Percentiles rank a stretch among this genome's conserved stretches.
These are phyloP conservation scores for Phrynosoma platyrhinos DNA, from an alignment of 2,113 vertebrate genomes.

Conservation along the genomic window DNA sequence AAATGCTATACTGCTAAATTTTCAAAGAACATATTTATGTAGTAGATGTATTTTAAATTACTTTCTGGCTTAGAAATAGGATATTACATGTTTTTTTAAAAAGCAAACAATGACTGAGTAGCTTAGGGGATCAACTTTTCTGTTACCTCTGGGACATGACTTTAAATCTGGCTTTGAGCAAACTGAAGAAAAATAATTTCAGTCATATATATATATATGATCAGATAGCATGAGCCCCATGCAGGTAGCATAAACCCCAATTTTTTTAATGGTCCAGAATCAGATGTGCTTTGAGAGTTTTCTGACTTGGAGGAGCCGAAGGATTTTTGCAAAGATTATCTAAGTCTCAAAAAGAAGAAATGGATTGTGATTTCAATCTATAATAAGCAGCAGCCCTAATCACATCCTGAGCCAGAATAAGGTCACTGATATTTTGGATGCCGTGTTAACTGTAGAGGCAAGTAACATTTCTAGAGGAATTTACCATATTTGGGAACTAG, in stretches of 20 bases:
- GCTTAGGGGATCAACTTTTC: slow-evolving; percentile 84
- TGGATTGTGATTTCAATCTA: slow-evolving; percentile 69
- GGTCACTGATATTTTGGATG: slow-evolving; percentile 45
- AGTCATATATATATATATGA: slow-evolving; percentile 74
- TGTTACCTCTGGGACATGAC: slow-evolving; percentile 82
- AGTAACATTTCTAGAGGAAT: slow-evolving; percentile 48
- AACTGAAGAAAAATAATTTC: slow-evolving; percentile 84
- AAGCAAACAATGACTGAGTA: slow-evolving; percentile 83
- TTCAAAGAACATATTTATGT: slow-evolving; percentile 69
- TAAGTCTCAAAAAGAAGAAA: slow-evolving; percentile 51
- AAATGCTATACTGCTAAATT: slow-evolving; percentile 71
- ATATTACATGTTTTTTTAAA: slow-evolving; percentile 81
- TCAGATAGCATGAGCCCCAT: slow-evolving; percentile 74
- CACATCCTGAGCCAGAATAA: slow-evolving; percentile 54
- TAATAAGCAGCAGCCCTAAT: slow-evolving; percentile 59
- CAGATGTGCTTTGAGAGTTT: slow-evolving; percentile 56
- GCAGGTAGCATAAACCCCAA: slow-evolving; percentile 69
- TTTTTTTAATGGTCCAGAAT: slow-evolving; percentile 57
- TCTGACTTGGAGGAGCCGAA: slow-evolving; percentile 39
- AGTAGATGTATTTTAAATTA: slow-evolving; percentile 75
- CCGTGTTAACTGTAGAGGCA: slow-evolving; percentile 7
- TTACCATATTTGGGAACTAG: slow-evolving; percentile 32
- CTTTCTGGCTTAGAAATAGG: slow-evolving; percentile 76
- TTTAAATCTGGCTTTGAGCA: slow-evolving; percentile 86
- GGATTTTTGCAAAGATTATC: slow-evolving; percentile 50